phyloP scores from a whole-genome alignment of 1,140 invertebrate species.

The Temnothorax curvispinosus region DNA sequence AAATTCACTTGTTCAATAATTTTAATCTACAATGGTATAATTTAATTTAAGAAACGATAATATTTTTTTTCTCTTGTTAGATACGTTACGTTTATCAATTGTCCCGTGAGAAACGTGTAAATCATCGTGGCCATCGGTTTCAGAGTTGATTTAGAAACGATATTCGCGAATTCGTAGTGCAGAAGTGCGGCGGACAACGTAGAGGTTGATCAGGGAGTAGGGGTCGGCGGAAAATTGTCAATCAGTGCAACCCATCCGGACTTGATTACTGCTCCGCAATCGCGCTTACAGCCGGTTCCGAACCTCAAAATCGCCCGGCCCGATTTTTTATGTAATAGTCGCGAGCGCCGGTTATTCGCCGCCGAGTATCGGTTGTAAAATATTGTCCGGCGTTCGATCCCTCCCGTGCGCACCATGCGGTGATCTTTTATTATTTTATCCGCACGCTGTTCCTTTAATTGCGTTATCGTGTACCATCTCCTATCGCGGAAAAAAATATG shows the following conservation, averaged over 20 bases:
- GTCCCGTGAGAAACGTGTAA: not conserved
- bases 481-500: conserved; percentile 33
- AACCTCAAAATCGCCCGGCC: conserved; percentile 53
- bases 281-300: conserved; percentile 58
- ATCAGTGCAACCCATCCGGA: conserved; percentile 80
- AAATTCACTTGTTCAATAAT: not conserved
- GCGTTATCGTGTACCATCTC: conserved; percentile 38
- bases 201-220: conserved; percentile 52
- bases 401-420: not conserved
- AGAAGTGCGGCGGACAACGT: conserved; percentile 40
- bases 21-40: not conserved
- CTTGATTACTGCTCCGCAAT: conserved; percentile 80
- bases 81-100: not conserved
- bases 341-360: conserved; percentile 19
- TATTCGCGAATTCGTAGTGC: conserved; percentile 55
- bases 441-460: conserved; percentile 37
- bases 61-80: not conserved
- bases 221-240: conserved; percentile 81
- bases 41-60: not conserved
- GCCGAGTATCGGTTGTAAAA: conserved; percentile 46
- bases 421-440: conserved; percentile 36
- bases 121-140: conserved; percentile 13
- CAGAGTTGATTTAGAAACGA: conserved; percentile 58
- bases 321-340: conserved; percentile 64
- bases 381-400: conserved; percentile 50